Evolutionary conservation across 92 coral and sea anemone species (phyloP).

Genomic region (Phenganax subtilis): DNA sequence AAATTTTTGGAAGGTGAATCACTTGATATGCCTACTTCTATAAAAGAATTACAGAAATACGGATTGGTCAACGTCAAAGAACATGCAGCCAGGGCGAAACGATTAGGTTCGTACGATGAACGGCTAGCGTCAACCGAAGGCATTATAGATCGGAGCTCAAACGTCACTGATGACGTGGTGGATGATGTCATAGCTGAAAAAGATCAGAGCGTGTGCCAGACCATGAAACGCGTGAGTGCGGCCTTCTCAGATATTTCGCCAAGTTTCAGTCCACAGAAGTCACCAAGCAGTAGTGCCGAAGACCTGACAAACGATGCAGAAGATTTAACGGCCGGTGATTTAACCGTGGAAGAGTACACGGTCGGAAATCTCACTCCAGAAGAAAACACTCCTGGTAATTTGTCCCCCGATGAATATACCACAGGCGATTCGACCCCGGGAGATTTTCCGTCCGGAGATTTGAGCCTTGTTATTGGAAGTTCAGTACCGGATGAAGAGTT

Average conservation of each 20-base stretch:
- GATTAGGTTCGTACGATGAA: slow-evolving; percentile 19
- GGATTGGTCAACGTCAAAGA: slow-evolving; percentile 22
- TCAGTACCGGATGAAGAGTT: slow-evolving; percentile 3
- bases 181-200: slow-evolving; percentile 12
- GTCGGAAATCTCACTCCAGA: slow-evolving; percentile 15
- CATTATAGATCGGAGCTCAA: not conserved
- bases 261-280: slow-evolving; percentile 29
- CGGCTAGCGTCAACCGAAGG: not conserved
- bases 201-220: slow-evolving; percentile 9
- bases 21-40: not conserved
- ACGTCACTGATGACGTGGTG: not conserved
- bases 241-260: slow-evolving; percentile 37
- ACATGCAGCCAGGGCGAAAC: not conserved
- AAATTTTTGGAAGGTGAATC: not conserved
- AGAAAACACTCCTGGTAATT: not conserved
- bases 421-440: slow-evolving; percentile 5
- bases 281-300: slow-evolving; percentile 28
- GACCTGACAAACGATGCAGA: slow-evolving; percentile 21
- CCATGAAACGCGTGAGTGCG: slow-evolving; percentile 32
- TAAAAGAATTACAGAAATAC: slow-evolving; percentile 6
- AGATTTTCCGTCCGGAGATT: not conserved
- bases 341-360: not conserved
- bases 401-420: slow-evolving; percentile 4
- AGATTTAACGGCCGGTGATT: slow-evolving; percentile 16
- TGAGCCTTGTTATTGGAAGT: slow-evolving; percentile 19